Evolutionary conservation across 1,140 invertebrate species (phyloP).

Genomic region (Pinna nobilis): DNA sequence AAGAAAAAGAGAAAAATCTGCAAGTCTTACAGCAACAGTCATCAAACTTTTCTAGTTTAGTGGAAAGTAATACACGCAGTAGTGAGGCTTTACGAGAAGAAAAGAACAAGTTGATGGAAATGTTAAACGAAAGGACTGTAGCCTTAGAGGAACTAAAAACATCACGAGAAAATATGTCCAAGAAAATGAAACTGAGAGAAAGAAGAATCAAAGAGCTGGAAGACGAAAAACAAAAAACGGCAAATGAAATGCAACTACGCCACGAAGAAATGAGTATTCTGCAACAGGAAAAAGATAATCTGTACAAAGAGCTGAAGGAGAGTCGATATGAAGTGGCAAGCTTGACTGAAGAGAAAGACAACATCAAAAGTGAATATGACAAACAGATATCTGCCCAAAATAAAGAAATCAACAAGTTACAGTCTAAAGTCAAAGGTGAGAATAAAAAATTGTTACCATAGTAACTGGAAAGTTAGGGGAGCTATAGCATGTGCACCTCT

Average conservation of each 20-base stretch:
- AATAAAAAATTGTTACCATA: not conserved
- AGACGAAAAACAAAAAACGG: constrained; percentile 55
- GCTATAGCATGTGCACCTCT: too few relatives aligned
- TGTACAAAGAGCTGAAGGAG: constrained; percentile 65
- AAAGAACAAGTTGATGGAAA: constrained; percentile 56
- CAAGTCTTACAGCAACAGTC: constrained; percentile 60
- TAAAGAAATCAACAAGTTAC: constrained; percentile 62
- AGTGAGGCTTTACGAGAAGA: constrained; percentile 63
- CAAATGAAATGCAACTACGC: constrained; percentile 51
- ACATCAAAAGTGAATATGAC: constrained; percentile 55
- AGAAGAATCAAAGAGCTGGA: constrained; percentile 64
- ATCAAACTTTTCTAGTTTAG: constrained; percentile 57
- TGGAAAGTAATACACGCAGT: constrained; percentile 58
- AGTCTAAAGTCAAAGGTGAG: constrained; percentile 64
- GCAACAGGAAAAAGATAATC: constrained; percentile 60
- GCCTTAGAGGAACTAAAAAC: constrained; percentile 61
- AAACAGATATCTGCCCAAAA: constrained; percentile 50
- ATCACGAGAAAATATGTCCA: constrained; percentile 55
- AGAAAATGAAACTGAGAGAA: constrained; percentile 65
- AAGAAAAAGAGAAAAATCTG: constrained; percentile 68
- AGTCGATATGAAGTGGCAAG: constrained; percentile 63
- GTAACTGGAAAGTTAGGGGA: not conserved
- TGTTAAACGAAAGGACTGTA: constrained; percentile 57
- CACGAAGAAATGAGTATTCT: constrained; percentile 56
- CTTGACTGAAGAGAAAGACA: constrained; percentile 56